These are phyloP conservation scores for Eulemur coronatus DNA, from an alignment of 2,797 vertebrate species.

Conservation along the genomic window DNA sequence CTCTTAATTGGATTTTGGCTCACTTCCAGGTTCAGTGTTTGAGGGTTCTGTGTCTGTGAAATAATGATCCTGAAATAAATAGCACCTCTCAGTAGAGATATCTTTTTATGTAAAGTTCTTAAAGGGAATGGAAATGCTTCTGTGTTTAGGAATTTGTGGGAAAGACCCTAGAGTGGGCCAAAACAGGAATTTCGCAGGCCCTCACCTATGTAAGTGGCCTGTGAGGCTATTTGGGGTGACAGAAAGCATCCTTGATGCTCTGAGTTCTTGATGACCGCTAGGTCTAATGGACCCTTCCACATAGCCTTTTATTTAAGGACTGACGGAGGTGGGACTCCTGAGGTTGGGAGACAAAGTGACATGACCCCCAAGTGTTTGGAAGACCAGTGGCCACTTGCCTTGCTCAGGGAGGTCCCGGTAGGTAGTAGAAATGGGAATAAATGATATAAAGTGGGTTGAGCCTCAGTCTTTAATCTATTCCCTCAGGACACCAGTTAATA, in stretches of 20 bases:
- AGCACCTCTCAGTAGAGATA: slow-evolving; percentile 71
- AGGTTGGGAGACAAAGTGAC: not conserved
- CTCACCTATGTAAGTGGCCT: not conserved
- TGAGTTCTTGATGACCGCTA: not conserved
- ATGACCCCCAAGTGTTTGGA: not conserved
- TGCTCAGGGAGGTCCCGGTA: not conserved
- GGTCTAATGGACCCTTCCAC: not conserved
- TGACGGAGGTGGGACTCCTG: not conserved
- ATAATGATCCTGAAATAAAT: slow-evolving; percentile 82
- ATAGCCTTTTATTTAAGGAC: not conserved
- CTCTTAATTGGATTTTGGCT: slow-evolving; percentile 86
- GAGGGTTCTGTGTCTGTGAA: slow-evolving; percentile 78
- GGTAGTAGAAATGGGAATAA: not conserved
- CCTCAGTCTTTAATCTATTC: not conserved
- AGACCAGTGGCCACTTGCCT: not conserved
- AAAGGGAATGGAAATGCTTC: slow-evolving; percentile 56
- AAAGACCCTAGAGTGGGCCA: slow-evolving; percentile 1
- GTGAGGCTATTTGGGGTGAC: not conserved
- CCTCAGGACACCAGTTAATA: slow-evolving; percentile 54
- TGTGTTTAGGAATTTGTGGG: slow-evolving; percentile 63
- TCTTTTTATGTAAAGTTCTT: slow-evolving; percentile 70
- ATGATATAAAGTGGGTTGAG: not conserved
- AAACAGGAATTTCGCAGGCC: not conserved
- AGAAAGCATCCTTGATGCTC: not conserved
- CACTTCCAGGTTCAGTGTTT: slow-evolving; percentile 78